A percentile compares a stretch with the other conserved stretches of the same genome.
Evolutionary conservation across 2,888 invertebrate species (phyloP).

Genomic region (Hesperia comma): DNA sequence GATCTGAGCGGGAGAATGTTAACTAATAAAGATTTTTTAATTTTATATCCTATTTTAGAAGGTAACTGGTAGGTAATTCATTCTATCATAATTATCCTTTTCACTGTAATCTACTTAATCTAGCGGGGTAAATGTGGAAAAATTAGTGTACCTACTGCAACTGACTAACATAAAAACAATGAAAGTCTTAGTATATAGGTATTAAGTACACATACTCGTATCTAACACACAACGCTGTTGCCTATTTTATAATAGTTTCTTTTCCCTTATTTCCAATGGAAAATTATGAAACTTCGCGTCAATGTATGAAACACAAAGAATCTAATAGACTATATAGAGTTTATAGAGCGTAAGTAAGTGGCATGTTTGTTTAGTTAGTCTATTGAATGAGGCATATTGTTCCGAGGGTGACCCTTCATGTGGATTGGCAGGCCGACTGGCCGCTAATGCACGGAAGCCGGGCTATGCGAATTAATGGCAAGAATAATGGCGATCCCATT

Average conservation of each 20-base stretch:
- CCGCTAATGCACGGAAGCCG: slow-evolving; percentile 83
- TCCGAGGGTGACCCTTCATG: slow-evolving; percentile 60
- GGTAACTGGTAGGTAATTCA: no score
- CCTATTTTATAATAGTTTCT: neutral
- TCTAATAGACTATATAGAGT: neutral
- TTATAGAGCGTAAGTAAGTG: slow-evolving; percentile 25
- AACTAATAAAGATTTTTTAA: no score
- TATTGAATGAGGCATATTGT: slow-evolving; percentile 47
- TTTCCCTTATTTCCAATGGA: neutral
- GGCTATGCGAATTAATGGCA: slow-evolving; percentile 83
- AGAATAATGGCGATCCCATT: slow-evolving; percentile 85
- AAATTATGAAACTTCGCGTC: neutral
- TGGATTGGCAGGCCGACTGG: slow-evolving; percentile 76
- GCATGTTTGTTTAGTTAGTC: slow-evolving; percentile 42
- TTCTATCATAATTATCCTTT: no score
- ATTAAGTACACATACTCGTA: no score
- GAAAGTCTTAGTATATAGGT: no score
- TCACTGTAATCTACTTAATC: no score
- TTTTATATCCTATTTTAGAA: no score
- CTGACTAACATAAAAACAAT: no score
- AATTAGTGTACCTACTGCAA: no score
- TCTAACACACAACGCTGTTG: no score
- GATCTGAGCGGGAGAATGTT: no score
- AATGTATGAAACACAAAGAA: neutral
- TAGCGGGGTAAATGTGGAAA: no score